Base-by-base conservation (phyloP, 2,888 invertebrate genomes). In the Andrena hattorfiana region DNA sequence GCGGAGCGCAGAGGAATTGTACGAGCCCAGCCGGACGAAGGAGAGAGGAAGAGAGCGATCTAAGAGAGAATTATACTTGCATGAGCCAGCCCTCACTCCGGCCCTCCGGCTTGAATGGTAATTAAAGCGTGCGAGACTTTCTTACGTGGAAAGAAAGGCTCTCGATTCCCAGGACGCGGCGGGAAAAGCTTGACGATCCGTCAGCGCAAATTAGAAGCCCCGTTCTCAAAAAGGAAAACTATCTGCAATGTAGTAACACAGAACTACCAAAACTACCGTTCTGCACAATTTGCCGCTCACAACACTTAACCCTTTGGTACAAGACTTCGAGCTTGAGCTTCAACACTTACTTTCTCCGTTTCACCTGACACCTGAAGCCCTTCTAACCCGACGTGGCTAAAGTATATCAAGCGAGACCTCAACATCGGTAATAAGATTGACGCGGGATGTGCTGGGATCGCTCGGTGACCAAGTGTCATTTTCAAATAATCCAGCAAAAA, bases 81-180 rank as follows among this genome's bases (percentile, higher is more conserved):
- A 91, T 91, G 90, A 91, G 87, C 83, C 80, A 82, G 80, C 74
- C 87, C 80, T 87, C 89, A 77, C 87, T 80, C 81, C 66, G 84
- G 82, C 87, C 89, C 90, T 89, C 84, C 85, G 88, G 90, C 89
- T 81, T 88, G 87, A 90, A 91, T 91, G 88, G 88, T 90, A 91
- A 91, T 91, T 91, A 91, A 91, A 91, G 86, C 89, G 89, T 89
- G 87, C 87, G 85, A 87, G 85, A 87, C 84, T 85, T 89, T 90
- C 87, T 85, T 90, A 87, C 87, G 80, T 77, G 56, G 56, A 56
- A 56, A 56, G 56, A 56, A 26, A 56, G 83, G 79, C 82, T 89
- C 89, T 87, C 85, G 85, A 89, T 89, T 88, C 87, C 84, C 85
- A 73, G 64, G 83, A 83, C 26, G 77, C 74, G 82, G 70, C 73